Conservation (phyloP, 2,113 vertebrate species). For the Leptocoma aspasia region DNA sequence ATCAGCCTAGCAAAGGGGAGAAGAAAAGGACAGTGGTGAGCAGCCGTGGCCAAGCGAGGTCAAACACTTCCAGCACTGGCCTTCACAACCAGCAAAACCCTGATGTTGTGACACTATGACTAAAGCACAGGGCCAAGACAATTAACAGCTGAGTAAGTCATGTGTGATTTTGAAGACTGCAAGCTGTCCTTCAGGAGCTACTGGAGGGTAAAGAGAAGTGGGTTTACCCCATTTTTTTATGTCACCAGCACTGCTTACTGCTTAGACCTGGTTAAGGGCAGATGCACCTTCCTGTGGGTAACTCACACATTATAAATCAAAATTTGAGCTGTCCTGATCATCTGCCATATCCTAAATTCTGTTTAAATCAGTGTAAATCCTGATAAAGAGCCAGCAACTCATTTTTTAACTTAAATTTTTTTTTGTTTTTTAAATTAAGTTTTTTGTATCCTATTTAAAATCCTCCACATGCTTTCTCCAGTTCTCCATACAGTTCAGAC, state of each 20-base stretch:
- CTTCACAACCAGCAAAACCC: neutral
- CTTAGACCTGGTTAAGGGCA: neutral
- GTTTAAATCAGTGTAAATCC: neutral
- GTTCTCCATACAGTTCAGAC: neutral
- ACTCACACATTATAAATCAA: neutral
- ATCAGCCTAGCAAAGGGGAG: neutral
- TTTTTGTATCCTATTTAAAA: neutral
- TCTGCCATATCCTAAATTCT: neutral
- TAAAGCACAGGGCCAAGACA: neutral
- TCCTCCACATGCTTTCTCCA: neutral
- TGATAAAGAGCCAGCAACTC: neutral
- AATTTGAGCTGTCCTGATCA: neutral
- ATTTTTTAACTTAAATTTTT: neutral
- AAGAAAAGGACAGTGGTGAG: neutral
- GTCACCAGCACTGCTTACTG: neutral
- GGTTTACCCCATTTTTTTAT: neutral
- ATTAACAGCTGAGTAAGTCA: neutral
- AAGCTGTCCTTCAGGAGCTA: neutral
- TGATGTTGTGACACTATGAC: fast-evolving
- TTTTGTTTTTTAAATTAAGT: neutral
- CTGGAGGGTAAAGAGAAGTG: neutral
- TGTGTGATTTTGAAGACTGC: neutral
- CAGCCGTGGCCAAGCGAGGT: neutral
- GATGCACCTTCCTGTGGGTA: neutral
- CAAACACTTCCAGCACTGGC: neutral